Evolutionary conservation across 2,888 invertebrate genomes (phyloP).

Genomic region (Panzeria rudis): DNA sequence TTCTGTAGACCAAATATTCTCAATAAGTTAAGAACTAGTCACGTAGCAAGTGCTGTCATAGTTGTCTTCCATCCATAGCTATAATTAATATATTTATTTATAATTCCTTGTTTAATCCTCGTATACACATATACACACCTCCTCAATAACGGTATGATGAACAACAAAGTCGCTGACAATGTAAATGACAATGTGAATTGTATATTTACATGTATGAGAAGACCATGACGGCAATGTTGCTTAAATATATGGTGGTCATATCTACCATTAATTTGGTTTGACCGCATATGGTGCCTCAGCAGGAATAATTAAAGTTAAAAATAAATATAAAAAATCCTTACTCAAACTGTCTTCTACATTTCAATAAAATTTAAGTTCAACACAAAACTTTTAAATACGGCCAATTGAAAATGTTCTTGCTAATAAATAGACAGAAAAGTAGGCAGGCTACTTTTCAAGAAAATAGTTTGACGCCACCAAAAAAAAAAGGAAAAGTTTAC

Average conservation of each 20-base stretch:
- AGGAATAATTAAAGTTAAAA: slow-evolving; percentile 25
- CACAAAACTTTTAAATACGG: slow-evolving; percentile 22
- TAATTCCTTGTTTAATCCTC: background rate
- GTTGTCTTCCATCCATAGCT: background rate
- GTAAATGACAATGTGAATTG: slow-evolving; percentile 40
- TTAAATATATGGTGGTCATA: slow-evolving; percentile 60
- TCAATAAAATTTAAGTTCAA: slow-evolving; percentile 23
- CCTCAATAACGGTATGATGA: slow-evolving; percentile 30
- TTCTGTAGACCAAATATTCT: too few species aligned
- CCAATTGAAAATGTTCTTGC: slow-evolving; percentile 21
- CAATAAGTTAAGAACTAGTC: too few species aligned
- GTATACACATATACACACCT: background rate
- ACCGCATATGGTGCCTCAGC: slow-evolving; percentile 73
- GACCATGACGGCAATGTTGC: slow-evolving; percentile 44
- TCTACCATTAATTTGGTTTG: slow-evolving; percentile 67
- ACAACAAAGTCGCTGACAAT: slow-evolving; percentile 42
- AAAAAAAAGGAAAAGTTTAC: background rate
- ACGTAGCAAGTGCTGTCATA: background rate
- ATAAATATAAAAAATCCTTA: background rate
- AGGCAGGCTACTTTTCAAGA: background rate
- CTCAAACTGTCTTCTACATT: background rate
- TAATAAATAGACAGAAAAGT: background rate
- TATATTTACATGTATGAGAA: slow-evolving; percentile 2
- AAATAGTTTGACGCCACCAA: background rate
- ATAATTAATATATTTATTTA: background rate